Evolutionary conservation across 2,797 vertebrate genomes (phyloP), one percentile per base, ranked within the genome.

Genomic region (Xenops minutus): DNA sequence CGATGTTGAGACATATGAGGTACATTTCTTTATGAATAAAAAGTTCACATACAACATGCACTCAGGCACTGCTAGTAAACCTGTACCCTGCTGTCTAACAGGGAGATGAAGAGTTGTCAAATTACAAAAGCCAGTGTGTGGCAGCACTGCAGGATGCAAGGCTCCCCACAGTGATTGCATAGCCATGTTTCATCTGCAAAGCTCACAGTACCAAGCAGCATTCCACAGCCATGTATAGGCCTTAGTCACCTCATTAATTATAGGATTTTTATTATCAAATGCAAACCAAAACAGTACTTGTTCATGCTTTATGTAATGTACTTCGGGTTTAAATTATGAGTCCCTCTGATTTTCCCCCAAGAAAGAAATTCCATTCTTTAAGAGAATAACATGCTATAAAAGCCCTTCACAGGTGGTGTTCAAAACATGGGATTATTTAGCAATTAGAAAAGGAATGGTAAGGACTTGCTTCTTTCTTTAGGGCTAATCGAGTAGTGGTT

Each of bases 211-310:
- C 34, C 32, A 16, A 79, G 29, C 72, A 84, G 69, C 12, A 64
- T 16, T 26, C 46, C 0, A 0, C 29, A 81, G 43, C 7, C 29
- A 30, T 24, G 39, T 32, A 34, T 14, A 88, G 55, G 39, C 36
- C 24, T 39, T 14, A 27, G 26, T 41, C 59, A 66, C 9, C 19
- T 83, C 32, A 26, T 39, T n/a, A 59, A 26, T 69, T 80, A 80
- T 4, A 83, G n/a, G 13, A 4, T 22, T 37, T 34, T 82, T 51
- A 48, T 36, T 43, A 64, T 15, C 51, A 71, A 43, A 13, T n/a
- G n/a, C 34, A 69, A 80, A 58, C 14, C 29, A 51, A 76, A 88
- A 58, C 4, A 51, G 22, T 52, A 76, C 8, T 68, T 3, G 4
- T 46, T 75, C 43, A 30, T 72, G 49, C 23, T 62, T 82, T 27